A percentile compares a stretch with the other conserved stretches of the same genome.
Conservation (phyloP, 2,797 vertebrate genomes). For the Apogon talboti region DNA sequence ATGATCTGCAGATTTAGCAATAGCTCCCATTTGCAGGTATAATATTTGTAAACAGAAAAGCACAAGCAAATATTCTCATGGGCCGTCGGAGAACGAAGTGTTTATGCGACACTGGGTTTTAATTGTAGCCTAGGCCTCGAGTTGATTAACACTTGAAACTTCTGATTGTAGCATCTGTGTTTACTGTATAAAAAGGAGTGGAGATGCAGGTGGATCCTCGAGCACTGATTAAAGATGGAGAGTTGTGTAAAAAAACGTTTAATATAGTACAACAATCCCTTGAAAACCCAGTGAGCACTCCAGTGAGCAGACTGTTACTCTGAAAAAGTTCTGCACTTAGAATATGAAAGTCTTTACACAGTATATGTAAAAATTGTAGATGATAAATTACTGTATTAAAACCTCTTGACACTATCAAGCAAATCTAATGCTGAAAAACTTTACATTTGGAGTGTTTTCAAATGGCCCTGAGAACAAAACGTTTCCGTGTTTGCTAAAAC, state of each 20-base stretch:
- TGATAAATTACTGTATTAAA: no score
- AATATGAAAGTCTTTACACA: no score
- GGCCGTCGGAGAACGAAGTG: constrained; percentile 30
- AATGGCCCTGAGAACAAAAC: no score
- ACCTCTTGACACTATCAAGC: no score
- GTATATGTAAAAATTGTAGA: background rate
- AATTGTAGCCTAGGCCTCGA: constrained; percentile 46
- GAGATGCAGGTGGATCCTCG: constrained; percentile 43
- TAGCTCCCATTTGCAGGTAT: constrained; percentile 25
- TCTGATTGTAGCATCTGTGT: constrained; percentile 50
- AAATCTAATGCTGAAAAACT: no score
- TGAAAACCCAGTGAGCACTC: constrained; percentile 3
- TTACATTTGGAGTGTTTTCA: no score
- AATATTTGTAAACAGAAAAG: constrained; percentile 31
- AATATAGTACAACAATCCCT: background rate
- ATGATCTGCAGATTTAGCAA: constrained; percentile 4
- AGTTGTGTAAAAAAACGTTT: constrained; percentile 4
- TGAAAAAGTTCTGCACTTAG: no score
- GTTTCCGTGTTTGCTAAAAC: no score
- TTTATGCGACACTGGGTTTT: constrained; percentile 40
- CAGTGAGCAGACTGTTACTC: background rate
- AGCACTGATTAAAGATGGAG: constrained; percentile 28
- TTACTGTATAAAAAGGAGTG: constrained; percentile 32
- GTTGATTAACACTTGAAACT: constrained; percentile 58
- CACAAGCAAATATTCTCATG: constrained; percentile 35